A percentile compares a stretch with the other conserved stretches of the same genome.
phyloP scores from a whole-genome alignment of 2,113 vertebrate genomes.

The Donacobius atricapilla region DNA sequence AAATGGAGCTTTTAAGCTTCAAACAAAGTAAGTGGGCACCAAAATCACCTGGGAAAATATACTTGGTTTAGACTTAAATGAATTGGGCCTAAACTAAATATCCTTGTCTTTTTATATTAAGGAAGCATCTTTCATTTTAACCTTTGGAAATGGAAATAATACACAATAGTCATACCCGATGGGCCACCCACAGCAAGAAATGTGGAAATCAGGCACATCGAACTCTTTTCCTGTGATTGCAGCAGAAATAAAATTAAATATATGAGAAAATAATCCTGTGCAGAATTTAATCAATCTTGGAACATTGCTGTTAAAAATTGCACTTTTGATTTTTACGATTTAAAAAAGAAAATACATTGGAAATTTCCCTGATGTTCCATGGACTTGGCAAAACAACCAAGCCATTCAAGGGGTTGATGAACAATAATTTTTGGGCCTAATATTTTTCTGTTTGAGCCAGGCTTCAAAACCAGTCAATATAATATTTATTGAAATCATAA shows the following conservation, averaged over 20 bases:
- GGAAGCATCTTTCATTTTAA: neutral
- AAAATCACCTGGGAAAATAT: neutral
- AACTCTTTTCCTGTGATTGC: neutral
- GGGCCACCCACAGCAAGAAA: neutral
- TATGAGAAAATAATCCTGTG: neutral
- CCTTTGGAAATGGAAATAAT: neutral
- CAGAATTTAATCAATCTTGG: neutral
- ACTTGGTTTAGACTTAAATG: neutral
- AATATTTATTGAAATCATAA: neutral
- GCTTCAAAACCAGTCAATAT: neutral
- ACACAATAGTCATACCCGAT: accelerated
- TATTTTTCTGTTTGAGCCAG: neutral
- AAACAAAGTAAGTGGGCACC: neutral
- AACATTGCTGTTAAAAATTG: neutral
- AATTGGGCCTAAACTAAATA: neutral
- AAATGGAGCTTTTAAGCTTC: neutral
- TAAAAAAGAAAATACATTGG: neutral
- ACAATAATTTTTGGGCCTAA: neutral
- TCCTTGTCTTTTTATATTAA: neutral
- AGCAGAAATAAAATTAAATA: neutral
- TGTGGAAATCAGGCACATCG: accelerated
- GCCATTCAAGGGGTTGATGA: neutral
- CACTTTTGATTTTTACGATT: neutral
- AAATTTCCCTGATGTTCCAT: neutral
- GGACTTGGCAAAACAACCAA: neutral